Evolutionary conservation across 30 jellyfish, hydroid and myxozoan genomes (phyloP), one percentile per base, ranked within the genome.

Genomic region (Nemopilema nomurai): DNA sequence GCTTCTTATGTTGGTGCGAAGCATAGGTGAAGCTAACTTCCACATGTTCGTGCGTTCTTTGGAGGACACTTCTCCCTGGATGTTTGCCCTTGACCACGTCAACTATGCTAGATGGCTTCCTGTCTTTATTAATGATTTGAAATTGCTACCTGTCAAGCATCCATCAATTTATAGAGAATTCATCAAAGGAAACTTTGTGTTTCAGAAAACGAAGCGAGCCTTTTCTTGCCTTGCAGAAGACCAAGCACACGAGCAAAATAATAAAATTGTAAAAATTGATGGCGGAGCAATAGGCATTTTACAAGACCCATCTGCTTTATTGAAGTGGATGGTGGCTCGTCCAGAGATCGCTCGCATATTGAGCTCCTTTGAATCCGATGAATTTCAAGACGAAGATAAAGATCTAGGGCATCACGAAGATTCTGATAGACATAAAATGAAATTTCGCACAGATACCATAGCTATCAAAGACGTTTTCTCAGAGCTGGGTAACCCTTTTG

Each of bases 191-290:
- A 76, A 76, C 19, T 76, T 76, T 62, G 50, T 78, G 9, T 18
- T 76, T 17, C 86, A 76, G 57, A 76, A 76, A 62, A 33, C 86
- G 24, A 76, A 52, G 24, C 20, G 86, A 51, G 50, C 49, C 17
- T 28, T 70, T 20, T 70, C 80, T 28, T 26, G 52, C 80, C 17
- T 70, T 16, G 80, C 80, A 20, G 82, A 65, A n/a, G 93, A 85
- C 83, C 93, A 84, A 71, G 88, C 89, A 27, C 89, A 84, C 69
- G 93, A 84, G 65, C 87, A 72, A 29, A 84, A 82, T 86, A 74
- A 73, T 68, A 67, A 81, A 63, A 13, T 69, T 29, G 87, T 81
- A 23, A 81, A 67, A 67, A 25, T 66, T n/a, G 84, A 28, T 49
- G 89, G 88, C 20, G 93, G 93, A 9, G 80, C 91, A 4, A 71